These are phyloP conservation scores for Macaria liturata DNA, from an alignment of 2,888 invertebrate species.

Conservation along the genomic window DNA sequence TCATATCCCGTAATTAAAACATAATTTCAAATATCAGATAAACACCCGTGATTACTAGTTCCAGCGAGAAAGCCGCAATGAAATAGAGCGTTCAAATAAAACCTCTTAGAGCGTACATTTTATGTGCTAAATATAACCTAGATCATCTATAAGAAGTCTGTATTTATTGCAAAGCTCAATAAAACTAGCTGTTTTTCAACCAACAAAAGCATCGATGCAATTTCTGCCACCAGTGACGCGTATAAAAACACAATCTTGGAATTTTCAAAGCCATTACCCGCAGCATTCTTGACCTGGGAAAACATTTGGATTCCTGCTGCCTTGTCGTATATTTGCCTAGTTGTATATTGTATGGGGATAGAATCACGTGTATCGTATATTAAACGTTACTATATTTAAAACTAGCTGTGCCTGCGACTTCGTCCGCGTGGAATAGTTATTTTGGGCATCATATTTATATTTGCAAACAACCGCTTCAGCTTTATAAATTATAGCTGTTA, in stretches of 20 bases:
- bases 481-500: too few species aligned
- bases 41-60: conserved; percentile 20
- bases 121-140: too few species aligned
- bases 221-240: conserved; percentile 39
- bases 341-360: not conserved
- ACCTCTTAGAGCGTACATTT: too few species aligned
- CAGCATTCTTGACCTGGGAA: conserved; percentile 41
- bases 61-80: conserved; percentile 8
- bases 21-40: conserved; percentile 41
- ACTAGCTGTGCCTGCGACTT: too few species aligned
- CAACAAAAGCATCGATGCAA: conserved; percentile 26
- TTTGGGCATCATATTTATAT: too few species aligned
- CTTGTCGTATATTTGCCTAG: conserved; percentile 37
- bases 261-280: conserved; percentile 61
- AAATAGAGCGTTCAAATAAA: conserved; percentile 7
- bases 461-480: too few species aligned
- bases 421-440: too few species aligned
- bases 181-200: conserved; percentile 21
- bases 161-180: too few species aligned
- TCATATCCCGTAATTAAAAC: conserved; percentile 56
- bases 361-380: conserved; percentile 57
- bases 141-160: too few species aligned
- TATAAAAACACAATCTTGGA: conserved; percentile 46
- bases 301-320: conserved; percentile 44
- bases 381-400: too few species aligned